Conservation (phyloP, 2,797 vertebrate species). For the Tachyglossus aculeatus region DNA sequence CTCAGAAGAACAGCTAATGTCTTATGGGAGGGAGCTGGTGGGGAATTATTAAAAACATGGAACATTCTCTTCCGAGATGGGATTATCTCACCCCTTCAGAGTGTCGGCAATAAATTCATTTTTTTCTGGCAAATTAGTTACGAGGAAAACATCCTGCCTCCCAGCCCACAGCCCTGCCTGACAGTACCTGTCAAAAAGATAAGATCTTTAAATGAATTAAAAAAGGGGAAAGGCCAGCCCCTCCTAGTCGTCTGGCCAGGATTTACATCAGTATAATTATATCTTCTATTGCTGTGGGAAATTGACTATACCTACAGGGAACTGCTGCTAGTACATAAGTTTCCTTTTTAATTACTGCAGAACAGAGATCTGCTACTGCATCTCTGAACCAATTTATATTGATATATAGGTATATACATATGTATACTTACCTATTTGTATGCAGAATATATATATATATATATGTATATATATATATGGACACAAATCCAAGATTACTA, state of each 20-base stretch:
- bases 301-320: constrained; percentile 64
- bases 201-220: constrained; percentile 76
- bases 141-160: constrained; percentile 62
- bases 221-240: constrained; percentile 72
- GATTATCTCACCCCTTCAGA: constrained; percentile 24
- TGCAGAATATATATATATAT: not conserved
- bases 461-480: not conserved
- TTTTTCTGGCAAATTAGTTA: constrained; percentile 72
- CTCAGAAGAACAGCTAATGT: not conserved
- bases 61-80: constrained; percentile 5
- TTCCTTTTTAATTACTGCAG: constrained; percentile 60
- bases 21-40: not conserved
- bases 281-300: constrained; percentile 73
- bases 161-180: constrained; percentile 54
- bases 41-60: not conserved
- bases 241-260: constrained; percentile 66
- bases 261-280: constrained; percentile 83
- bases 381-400: constrained; percentile 32
- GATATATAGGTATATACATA: too few relatives aligned
- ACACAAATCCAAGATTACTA: not conserved
- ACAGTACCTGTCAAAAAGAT: constrained; percentile 76
- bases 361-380: constrained; percentile 16
- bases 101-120: constrained; percentile 21
- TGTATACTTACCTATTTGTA: constrained; percentile 31
- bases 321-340: constrained; percentile 43